A percentile compares a stretch with the other conserved stretches of the same genome.
phyloP scores from a whole-genome alignment of 2,113 vertebrate genomes.

The Vidua chalybeata region DNA sequence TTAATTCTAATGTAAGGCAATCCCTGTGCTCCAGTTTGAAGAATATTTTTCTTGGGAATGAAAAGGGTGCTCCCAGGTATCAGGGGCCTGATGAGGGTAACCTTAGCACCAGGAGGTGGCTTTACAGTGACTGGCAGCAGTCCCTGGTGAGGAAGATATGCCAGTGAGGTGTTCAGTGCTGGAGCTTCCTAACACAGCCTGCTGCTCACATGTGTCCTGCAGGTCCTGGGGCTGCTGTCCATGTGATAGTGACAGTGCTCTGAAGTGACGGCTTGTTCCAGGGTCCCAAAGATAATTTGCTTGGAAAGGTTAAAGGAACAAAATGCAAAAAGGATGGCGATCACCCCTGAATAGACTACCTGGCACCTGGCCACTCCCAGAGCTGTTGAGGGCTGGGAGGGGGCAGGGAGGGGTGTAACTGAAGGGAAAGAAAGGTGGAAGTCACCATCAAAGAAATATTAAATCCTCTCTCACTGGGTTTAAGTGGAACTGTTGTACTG shows the following conservation, averaged over 20 bases:
- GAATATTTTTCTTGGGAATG: background rate
- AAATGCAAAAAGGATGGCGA: fast-evolving
- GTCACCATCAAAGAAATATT: background rate
- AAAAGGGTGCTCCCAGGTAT: background rate
- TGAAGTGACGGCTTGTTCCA: background rate
- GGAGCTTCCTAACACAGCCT: background rate
- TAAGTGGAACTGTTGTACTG: background rate
- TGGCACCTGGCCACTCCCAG: background rate
- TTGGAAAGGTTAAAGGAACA: background rate
- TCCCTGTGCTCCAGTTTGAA: background rate
- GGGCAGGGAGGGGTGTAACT: background rate
- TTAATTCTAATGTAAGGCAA: background rate
- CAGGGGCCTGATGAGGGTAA: background rate
- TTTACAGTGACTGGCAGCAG: background rate
- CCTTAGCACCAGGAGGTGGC: background rate
- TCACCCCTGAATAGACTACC: background rate
- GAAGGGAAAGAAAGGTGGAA: background rate
- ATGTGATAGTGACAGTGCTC: background rate
- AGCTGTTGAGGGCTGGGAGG: slow-evolving; percentile 62
- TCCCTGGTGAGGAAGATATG: background rate
- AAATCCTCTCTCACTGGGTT: background rate
- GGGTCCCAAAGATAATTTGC: background rate
- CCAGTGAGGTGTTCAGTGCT: background rate
- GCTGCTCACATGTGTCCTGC: background rate
- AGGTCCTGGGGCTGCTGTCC: background rate